Conservation (phyloP, 2,888 invertebrate genomes). For the Eremobia ochroleuca region DNA sequence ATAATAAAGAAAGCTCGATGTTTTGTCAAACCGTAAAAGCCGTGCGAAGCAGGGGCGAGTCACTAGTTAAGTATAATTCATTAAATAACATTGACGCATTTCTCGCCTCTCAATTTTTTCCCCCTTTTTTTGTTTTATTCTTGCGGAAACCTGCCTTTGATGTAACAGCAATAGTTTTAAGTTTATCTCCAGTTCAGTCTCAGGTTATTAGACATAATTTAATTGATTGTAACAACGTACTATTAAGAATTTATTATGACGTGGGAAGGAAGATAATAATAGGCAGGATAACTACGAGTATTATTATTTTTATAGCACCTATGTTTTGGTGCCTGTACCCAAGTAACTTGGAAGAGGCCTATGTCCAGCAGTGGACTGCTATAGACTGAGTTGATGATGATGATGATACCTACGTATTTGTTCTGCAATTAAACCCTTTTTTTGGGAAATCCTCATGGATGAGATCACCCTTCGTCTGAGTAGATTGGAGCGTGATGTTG, state of each 20-base stretch:
- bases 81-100: conserved; percentile 1
- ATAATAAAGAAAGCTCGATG: background rate
- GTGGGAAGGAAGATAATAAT: background rate
- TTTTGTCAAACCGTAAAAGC: background rate
- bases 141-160: background rate
- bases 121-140: background rate
- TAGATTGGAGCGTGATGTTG: background rate
- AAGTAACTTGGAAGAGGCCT: no score
- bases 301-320: conserved; percentile 3
- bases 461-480: background rate
- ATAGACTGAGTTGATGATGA: background rate
- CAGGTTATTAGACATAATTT: background rate
- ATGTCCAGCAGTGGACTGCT: no score
- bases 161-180: background rate
- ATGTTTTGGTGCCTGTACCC: background rate
- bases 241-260: background rate
- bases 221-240: conserved; percentile 2
- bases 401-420: background rate
- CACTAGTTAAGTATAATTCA: background rate
- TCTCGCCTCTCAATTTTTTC: background rate
- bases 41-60: background rate
- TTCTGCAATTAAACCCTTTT: background rate
- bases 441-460: background rate
- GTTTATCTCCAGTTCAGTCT: background rate
- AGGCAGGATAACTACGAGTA: background rate